Percentiles rank a stretch among this genome's conserved stretches.
These are phyloP conservation scores for Ceramica pisi DNA, from an alignment of 2,888 invertebrate species.

Conservation along the genomic window DNA sequence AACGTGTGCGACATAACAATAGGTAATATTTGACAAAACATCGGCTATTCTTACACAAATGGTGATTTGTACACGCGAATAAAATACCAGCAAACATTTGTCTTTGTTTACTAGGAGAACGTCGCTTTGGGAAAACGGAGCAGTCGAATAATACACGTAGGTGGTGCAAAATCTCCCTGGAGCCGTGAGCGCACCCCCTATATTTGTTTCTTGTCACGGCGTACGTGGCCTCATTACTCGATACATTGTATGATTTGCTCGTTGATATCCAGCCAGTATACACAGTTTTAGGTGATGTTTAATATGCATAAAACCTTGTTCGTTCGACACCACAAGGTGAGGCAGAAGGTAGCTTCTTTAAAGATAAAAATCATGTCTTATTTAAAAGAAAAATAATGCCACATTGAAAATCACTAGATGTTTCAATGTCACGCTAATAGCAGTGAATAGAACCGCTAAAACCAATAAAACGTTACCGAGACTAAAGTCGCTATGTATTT, in stretches of 20 bases:
- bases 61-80: constrained; percentile 63
- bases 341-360: constrained; percentile 52
- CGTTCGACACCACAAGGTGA: constrained; percentile 63
- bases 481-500: background rate
- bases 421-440: constrained; percentile 38
- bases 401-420: constrained; percentile 34
- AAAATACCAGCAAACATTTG: constrained; percentile 67
- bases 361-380: constrained; percentile 62
- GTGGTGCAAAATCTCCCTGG: constrained; percentile 75
- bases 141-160: constrained; percentile 70
- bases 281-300: constrained; percentile 57
- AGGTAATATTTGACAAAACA: constrained; percentile 62
- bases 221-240: constrained; percentile 81
- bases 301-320: constrained; percentile 63
- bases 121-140: constrained; percentile 67
- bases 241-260: constrained; percentile 70
- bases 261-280: constrained; percentile 57
- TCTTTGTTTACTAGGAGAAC: constrained; percentile 68
- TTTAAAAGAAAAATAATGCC: constrained; percentile 33
- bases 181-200: constrained; percentile 73
- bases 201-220: constrained; percentile 82
- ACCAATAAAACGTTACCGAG: constrained; percentile 5
- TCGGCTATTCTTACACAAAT: constrained; percentile 63
- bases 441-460: constrained; percentile 12
- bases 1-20: constrained; percentile 55